Base-by-base conservation (phyloP, 1,140 invertebrate species). In the Cylas formicarius region DNA sequence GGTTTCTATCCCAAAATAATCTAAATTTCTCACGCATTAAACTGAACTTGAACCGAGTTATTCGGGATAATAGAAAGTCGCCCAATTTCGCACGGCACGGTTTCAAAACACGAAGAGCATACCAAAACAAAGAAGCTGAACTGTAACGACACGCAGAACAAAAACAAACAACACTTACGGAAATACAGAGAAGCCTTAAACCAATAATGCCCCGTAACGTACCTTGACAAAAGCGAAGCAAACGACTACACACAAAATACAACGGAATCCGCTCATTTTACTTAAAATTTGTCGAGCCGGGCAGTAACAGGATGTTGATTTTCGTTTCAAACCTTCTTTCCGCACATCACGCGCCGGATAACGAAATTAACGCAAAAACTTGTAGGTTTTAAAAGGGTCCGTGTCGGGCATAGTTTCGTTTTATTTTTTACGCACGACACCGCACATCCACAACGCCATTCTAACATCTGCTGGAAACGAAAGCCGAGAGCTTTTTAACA, bases 351-450 rank as follows among this genome's bases (percentile, higher is more conserved):
- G 31, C 8, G n/a, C n/a, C n/a, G 10, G 14, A 39, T 27, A 11
- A 27, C 20, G 35, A 10, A 41, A 34, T n/a, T 4, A 26, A 19
- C 14, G 18, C 11, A 29, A 21, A 29, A 18, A 18, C 19, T 33
- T 13, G 41, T 13, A 39, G n/a, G n/a, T n/a, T n/a, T n/a, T n/a
- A n/a, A n/a, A n/a, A n/a, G n/a, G n/a, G n/a, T n/a, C n/a, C n/a
- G n/a, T n/a, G n/a, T n/a, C n/a, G n/a, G n/a, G n/a, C n/a, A n/a
- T n/a, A 28, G 19, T 34, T 41, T 48, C 14, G 5, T 41, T 29
- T 45, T 42, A 48, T 35, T 48, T 47, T 47, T 48, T 42, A 29
- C 45, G 37, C 22, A 48, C 45, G 11, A 48, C 10, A 48, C 38
- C 36, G 32, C 45, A 48, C 8, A 48, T 39, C 4, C 40, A n/a